phyloP scores from a whole-genome alignment of 2,888 invertebrate species.

The Ochlodes sylvanus region DNA sequence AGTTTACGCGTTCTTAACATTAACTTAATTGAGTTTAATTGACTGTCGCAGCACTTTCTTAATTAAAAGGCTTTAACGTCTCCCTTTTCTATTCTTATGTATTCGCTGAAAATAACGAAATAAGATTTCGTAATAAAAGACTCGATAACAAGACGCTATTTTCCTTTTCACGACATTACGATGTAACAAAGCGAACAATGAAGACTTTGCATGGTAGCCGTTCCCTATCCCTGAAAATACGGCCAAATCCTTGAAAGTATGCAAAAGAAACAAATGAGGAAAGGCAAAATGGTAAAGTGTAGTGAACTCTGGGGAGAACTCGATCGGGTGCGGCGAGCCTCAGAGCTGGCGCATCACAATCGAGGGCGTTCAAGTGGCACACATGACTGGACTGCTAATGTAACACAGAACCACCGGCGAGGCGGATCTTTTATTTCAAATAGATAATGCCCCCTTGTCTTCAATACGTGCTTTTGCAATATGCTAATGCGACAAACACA shows the following conservation, averaged over 20 bases:
- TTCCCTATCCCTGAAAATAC: neutral
- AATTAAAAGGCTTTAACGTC: neutral
- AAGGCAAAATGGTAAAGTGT: conserved; percentile 31
- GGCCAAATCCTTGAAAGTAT: conserved; percentile 2
- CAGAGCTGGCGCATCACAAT: conserved; percentile 57
- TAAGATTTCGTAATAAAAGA: too few species aligned
- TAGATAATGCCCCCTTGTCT: conserved; percentile 39
- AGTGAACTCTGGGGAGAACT: conserved; percentile 35
- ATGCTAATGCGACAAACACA: conserved; percentile 25
- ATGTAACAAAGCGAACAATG: too few species aligned
- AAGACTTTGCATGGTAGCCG: neutral
- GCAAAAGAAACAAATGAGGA: conserved; percentile 15
- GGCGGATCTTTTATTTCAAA: conserved; percentile 52
- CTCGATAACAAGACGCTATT: too few species aligned
- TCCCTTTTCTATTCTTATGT: too few species aligned
- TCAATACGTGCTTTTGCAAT: conserved; percentile 38
- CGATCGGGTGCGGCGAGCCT: conserved; percentile 21
- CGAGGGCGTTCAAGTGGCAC: conserved; percentile 64
- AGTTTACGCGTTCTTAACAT: conserved; percentile 6
- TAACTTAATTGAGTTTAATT: neutral
- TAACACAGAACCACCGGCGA: conserved; percentile 53
- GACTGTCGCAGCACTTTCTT: neutral
- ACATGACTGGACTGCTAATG: conserved; percentile 69
- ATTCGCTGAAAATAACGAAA: too few species aligned
- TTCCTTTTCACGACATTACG: too few species aligned